Base-by-base conservation (phyloP, 1,140 invertebrate genomes). In the Atta cephalotes region DNA sequence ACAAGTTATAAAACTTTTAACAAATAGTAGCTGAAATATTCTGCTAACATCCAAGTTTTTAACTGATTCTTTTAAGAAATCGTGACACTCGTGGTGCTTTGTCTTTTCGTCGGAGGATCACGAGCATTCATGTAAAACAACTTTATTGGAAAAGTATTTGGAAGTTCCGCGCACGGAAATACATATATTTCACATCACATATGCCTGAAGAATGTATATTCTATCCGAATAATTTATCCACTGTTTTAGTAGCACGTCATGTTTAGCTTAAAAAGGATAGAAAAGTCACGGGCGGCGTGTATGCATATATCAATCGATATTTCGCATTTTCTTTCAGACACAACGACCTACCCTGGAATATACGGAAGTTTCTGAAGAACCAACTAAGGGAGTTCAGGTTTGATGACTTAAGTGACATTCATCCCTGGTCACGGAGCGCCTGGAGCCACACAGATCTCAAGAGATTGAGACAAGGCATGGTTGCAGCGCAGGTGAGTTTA, bases 261-360 rank as follows among this genome's bases (percentile, higher is more conserved):
- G 70, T 84, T 84, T 49, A 51, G 56, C 28, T 76, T 49, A 62
- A 31, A 21, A 84, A 74, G 53, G 16, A 25, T 39, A n/a, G 39
- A 49, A 60, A 62, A 84, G 60, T 74, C 25, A 39, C 51, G 53
- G 39, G 49, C 18, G 62, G 9, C 7, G 16, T 18, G 12, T 56
- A 4, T n/a, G n/a, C 35, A 39, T 18, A 82, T 66, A 86, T 53
- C 49, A 9, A 81, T 21, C 12, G 16, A 28, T 66, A 63, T 87
- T 28, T 76, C 3, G 35, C 53, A 18, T 7, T 90, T 87, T 87
- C 96, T 66, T 92, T 95, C 95, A 98, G 98, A 86, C 98, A 99
- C 96, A 99, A 99, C 95, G 98, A 99, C 93, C 95, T 99, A 85
- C 97, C 98, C 0, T 98, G 97, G 97, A 98, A 98, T 94, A 98